phyloP scores from a whole-genome alignment of 2,797 vertebrate genomes.

The Tamandua tetradactyla region DNA sequence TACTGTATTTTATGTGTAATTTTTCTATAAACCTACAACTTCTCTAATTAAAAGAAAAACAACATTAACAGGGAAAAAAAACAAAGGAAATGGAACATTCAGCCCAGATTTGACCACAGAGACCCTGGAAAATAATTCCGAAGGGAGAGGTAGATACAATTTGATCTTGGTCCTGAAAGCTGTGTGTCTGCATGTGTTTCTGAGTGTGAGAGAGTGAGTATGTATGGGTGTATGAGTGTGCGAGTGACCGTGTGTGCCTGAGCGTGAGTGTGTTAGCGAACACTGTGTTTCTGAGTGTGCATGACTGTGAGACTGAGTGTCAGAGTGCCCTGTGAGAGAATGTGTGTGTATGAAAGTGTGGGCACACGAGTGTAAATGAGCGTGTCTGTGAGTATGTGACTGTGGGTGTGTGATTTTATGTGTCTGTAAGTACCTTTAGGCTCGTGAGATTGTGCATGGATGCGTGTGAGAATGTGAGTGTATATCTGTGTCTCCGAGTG shows the following conservation, averaged over 20 bases:
- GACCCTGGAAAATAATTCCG: background rate
- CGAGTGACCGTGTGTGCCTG: background rate
- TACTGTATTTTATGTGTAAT: too few species aligned
- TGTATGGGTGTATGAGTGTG: background rate
- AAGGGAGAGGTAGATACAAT: background rate
- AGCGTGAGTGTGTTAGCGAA: background rate
- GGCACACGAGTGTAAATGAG: too few species aligned
- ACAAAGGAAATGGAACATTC: background rate
- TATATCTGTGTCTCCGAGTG: too few species aligned
- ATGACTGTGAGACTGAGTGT: background rate
- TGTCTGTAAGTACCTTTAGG: too few species aligned
- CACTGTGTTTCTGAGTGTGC: background rate
- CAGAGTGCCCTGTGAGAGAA: too few species aligned
- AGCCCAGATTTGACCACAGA: background rate
- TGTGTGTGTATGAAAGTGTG: too few species aligned
- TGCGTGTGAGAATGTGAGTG: too few species aligned
- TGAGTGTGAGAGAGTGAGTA: background rate
- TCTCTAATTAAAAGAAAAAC: too few species aligned
- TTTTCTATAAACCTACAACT: too few species aligned
- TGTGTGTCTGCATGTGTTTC: background rate
- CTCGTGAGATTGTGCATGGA: too few species aligned
- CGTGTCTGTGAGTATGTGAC: background rate
- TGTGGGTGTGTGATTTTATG: background rate
- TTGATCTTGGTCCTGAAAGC: background rate
- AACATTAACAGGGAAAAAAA: too few species aligned